Percentiles rank a stretch among this genome's conserved stretches.
Conservation (phyloP, 2,888 invertebrate genomes). For the Spisula solida region DNA sequence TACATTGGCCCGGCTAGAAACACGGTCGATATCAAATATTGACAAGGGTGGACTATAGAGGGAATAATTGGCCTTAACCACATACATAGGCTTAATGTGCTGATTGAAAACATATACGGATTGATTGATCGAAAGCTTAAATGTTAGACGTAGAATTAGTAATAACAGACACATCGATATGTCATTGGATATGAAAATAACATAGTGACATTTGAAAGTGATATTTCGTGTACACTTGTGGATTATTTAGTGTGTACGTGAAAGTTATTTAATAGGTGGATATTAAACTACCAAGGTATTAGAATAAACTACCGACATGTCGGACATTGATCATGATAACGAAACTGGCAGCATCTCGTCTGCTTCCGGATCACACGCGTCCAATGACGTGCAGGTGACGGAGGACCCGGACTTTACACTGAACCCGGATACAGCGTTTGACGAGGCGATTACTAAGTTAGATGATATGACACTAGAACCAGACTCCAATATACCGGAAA, state of each 20-base stretch:
- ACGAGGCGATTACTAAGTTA: slow-evolving; percentile 70
- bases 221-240: background rate
- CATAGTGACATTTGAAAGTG: background rate
- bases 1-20: background rate
- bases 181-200: background rate
- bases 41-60: slow-evolving; percentile 31
- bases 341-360: slow-evolving; percentile 64
- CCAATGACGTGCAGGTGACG: slow-evolving; percentile 58
- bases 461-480: slow-evolving; percentile 74
- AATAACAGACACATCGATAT: slow-evolving; percentile 1
- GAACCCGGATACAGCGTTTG: slow-evolving; percentile 64
- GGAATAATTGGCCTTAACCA: background rate
- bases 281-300: background rate
- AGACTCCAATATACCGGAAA: slow-evolving; percentile 70
- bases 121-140: slow-evolving; percentile 7
- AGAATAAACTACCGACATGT: slow-evolving; percentile 23
- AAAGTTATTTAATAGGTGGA: background rate
- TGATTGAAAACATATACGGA: background rate
- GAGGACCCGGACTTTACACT: slow-evolving; percentile 62
- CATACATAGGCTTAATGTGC: background rate
- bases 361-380: slow-evolving; percentile 64
- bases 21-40: slow-evolving; percentile 24
- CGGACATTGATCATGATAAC: slow-evolving; percentile 30
- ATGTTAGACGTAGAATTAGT: background rate
- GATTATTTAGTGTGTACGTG: background rate